A percentile compares a stretch with the other conserved stretches of the same genome.
Evolutionary conservation across 2,797 vertebrate genomes (phyloP).

Genomic region (Notolabrus celidotus): DNA sequence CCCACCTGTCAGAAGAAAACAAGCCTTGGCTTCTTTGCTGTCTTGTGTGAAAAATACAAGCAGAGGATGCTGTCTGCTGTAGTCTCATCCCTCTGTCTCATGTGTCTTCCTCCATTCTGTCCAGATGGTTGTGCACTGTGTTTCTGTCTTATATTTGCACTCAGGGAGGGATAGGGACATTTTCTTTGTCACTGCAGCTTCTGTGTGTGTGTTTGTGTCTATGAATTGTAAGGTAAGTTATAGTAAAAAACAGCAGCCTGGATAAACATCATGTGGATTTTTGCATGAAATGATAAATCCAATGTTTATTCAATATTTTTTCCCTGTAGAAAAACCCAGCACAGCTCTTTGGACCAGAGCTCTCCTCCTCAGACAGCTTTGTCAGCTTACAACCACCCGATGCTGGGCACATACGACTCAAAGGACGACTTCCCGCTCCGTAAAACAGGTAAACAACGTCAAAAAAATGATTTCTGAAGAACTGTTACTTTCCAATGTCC

Average conservation of each 20-base stretch:
- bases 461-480: background rate
- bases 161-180: slow-evolving; percentile 24
- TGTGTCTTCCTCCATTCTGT: slow-evolving; percentile 13
- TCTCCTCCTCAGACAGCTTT: slow-evolving; percentile 95
- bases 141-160: slow-evolving; percentile 45
- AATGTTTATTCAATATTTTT: background rate
- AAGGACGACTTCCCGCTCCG: slow-evolving; percentile 98
- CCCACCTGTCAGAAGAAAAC: slow-evolving; percentile 1
- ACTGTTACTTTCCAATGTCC: background rate
- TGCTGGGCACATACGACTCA: slow-evolving; percentile 95
- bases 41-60: slow-evolving; percentile 6
- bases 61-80: slow-evolving; percentile 14
- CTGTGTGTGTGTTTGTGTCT: slow-evolving; percentile 17
- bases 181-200: slow-evolving; percentile 13
- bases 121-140: slow-evolving; percentile 31
- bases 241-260: background rate
- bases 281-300: too few relatives aligned
- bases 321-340: slow-evolving; percentile 93
- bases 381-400: slow-evolving; percentile 93
- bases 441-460: slow-evolving; percentile 90
- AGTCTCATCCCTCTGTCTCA: background rate
- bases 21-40: slow-evolving; percentile 5
- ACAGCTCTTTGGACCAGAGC: slow-evolving; percentile 98
- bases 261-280: too few relatives aligned
- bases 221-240: background rate